These are phyloP conservation scores for Clarias pachynema DNA, from an alignment of 2,797 vertebrate genomes.

Conservation along the genomic window DNA sequence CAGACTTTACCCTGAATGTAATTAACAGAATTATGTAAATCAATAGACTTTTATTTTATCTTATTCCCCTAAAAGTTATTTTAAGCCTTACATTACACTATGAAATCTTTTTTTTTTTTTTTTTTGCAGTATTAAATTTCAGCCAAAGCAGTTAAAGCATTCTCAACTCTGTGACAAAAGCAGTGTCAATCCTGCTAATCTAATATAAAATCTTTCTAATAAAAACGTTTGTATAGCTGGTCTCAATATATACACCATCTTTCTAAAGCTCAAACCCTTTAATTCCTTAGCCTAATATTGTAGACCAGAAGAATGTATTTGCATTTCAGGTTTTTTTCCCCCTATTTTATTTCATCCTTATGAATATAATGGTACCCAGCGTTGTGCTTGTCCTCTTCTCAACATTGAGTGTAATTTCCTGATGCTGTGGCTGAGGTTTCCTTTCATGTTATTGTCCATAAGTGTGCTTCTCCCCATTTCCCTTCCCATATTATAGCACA, in stretches of 20 bases:
- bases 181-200: neutral
- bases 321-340: constrained; percentile 28
- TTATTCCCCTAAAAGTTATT: neutral
- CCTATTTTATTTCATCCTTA: neutral
- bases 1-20: neutral
- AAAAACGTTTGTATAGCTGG: neutral
- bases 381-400: constrained; percentile 36
- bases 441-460: neutral
- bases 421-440: constrained; percentile 1
- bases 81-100: neutral
- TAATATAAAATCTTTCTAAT: neutral
- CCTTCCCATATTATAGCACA: neutral
- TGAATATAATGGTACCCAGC: constrained; percentile 25
- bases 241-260: neutral
- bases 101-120: neutral
- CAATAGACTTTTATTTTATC: neutral
- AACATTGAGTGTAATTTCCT: constrained; percentile 29
- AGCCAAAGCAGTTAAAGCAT: too few species aligned
- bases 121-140: neutral
- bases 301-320: constrained; percentile 33
- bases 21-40: neutral
- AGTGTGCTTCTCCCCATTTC: neutral
- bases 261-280: neutral
- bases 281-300: constrained; percentile 30
- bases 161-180: neutral